Base-by-base conservation (phyloP, 2,888 invertebrate species). In the Scaptomyza reducta region DNA sequence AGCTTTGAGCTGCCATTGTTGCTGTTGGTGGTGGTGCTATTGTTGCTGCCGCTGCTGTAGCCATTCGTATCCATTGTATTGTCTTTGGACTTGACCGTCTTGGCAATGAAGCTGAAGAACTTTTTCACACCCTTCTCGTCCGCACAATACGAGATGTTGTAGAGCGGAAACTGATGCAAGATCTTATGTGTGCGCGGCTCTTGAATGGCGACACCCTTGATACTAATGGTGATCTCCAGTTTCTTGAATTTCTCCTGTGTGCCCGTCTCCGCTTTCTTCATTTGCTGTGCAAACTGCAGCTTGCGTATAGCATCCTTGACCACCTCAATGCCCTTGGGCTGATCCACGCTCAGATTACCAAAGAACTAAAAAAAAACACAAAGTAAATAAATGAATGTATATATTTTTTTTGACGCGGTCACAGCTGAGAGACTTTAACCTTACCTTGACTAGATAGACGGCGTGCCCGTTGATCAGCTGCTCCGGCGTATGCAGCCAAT, bases 71-170 rank as follows among this genome's bases (percentile, higher is more conserved):
- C 68, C 47, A 66, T 25, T 18, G 77, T 64, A 45, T 54, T 77
- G 25, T 80, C 84, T 45, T 62, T 67, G 25, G 72, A 49, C 72
- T 90, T 90, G 3, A 81, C 79, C 13, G 89, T 78, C 82, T 92
- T 92, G 60, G 80, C 93, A 63, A 92, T 92, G 77, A 92, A 92
- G 87, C 92, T 92, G 92, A 99, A 98, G 93, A 98, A 98, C 85
- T 97, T 96, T 92, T 98, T 99, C 83, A 98, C 98, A 54, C 98
- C 97, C 91, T 99, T 99, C 92, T 99, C 99, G 91, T 99, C 99
- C 1, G 99, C 99, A 93, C 99, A 99, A 93, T 99, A 99, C 0
- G 98, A 99, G 92, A 99, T 99, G 92, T 98, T 95, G 92, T 99
- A 98, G 46, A 99, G 93, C 0, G 99, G 99, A 92, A 98, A 99